Evolutionary conservation across 2,113 vertebrate species (phyloP), one percentile per base, ranked within the genome.

Genomic region (Scalopus aquaticus): DNA sequence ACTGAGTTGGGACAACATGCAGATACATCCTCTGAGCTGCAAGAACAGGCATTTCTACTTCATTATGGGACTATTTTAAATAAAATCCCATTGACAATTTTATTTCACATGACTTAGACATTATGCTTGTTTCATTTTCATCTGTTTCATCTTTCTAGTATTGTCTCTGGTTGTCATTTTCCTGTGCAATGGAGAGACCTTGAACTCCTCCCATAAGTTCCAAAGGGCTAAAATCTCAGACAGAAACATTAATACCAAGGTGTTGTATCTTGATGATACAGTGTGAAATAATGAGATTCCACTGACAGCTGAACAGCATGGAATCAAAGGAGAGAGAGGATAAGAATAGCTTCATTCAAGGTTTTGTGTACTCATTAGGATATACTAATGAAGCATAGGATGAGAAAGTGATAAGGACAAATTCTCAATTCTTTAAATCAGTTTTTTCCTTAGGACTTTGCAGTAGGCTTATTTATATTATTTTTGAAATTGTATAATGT

Each of bases 1-100:
- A 78, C 2, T 0, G 2, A 19, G 4, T 11, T 39, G 37, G 6
- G 37, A 2, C 6, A 54, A 32, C 22, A 6, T 32, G 4, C 19
- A 19, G 3, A 6, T 1, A 6, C 1, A 9, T 7, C 9, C 22
- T 74, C 9, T 28, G 44, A 5, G 15, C 24, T 28, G 5, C 20
- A 20, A 56, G 51, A 54, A 19, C 0, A 51, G 17, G 22, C 26
- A 3, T 54, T 74, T 79, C 58, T 22, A 54, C 5, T 26, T 35
- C 22, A 46, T 3, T 80, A 32, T 28, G 2, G n/a, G 72, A 65
- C 30, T 74, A 37, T 56, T 42, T 67, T 70, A 69, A 76, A 76
- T 42, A 51, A 42, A 39, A 85, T 19, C 5, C 7, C 70, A 9
- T 11, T 35, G 15, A 62, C 42, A 93, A 51, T 17, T 37, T 51